Evolutionary conservation across 2,888 invertebrate species (phyloP), one percentile per base, ranked within the genome.

Genomic region (Apodemia arnacis): DNA sequence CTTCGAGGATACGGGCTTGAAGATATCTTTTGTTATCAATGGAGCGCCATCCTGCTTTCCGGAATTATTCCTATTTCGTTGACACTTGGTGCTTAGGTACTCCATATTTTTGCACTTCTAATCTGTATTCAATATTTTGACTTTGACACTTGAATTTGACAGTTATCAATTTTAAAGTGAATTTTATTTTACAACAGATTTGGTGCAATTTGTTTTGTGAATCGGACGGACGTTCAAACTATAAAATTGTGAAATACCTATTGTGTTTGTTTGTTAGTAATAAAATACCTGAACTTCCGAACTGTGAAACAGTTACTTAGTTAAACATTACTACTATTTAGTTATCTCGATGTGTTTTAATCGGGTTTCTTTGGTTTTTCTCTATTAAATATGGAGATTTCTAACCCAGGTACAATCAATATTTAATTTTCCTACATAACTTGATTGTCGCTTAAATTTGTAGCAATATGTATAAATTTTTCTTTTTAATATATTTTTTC

Each of bases 351-450:
- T 72, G 72, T 59, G 72, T 6, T 34, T 2, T 59, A 38, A 38
- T 24, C 27, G 27, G 38, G 27, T 59, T 70, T 54, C 18, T 80
- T 49, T 72, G 54, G 54, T 31, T 24, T 59, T 87, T 83, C 83
- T 82, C 88, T 87, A 83, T 69, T 82, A 95, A 96, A 92, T 94
- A 97, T 97, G 97, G 97, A 97, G 94, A 94, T 97, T 91, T 96
- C 97, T 93, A 97, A 97, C 87, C 88, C 97, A 93, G 97, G 97
- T 97, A 96, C 93, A 80, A 34, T 70, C 77, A 63, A 83, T 78
- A 74, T 74, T 82, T 54, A 21, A 13, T 63, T 80, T 34, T 74
- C 34, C 54, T 44, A 59, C 34, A n/a, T 0, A 34, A 34, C 10
- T 21, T 59, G 21, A 2, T 59, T 59, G 0, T 59, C 5, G 2